These are phyloP conservation scores for Antheraea pernyi DNA, from an alignment of 1,140 invertebrate genomes.

Conservation along the genomic window DNA sequence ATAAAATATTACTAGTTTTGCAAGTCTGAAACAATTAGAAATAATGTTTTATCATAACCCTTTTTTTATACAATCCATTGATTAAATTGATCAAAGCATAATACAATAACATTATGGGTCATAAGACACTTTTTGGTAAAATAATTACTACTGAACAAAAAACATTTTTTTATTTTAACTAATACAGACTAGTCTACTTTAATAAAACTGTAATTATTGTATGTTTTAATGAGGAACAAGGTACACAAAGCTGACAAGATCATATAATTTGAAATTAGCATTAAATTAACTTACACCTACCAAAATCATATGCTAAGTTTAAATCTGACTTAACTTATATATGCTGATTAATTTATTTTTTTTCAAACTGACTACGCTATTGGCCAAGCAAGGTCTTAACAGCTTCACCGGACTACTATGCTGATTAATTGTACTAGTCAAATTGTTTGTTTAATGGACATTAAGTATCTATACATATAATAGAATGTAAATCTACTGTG, in stretches of 20 bases:
- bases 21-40: too few species aligned
- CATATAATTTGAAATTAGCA: neutral
- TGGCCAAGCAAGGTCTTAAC: too few species aligned
- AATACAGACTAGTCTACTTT: neutral
- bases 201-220: neutral
- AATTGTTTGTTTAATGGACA: too few species aligned
- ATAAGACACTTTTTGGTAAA: neutral
- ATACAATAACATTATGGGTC: neutral
- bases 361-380: too few species aligned
- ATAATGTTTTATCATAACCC: too few species aligned
- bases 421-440: too few species aligned
- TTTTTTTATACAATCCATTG: neutral
- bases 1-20: too few species aligned
- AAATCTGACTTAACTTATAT: neutral
- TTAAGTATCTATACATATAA: too few species aligned
- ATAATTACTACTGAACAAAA: neutral
- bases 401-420: too few species aligned
- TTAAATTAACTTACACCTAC: neutral
- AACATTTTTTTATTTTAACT: neutral
- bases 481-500: too few species aligned
- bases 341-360: too few species aligned
- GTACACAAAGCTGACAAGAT: neutral
- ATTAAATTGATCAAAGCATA: neutral
- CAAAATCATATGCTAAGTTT: neutral
- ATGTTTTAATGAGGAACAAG: neutral